These are phyloP conservation scores for Phalacrocorax aristotelis DNA, from an alignment of 2,113 vertebrate genomes.

Conservation along the genomic window DNA sequence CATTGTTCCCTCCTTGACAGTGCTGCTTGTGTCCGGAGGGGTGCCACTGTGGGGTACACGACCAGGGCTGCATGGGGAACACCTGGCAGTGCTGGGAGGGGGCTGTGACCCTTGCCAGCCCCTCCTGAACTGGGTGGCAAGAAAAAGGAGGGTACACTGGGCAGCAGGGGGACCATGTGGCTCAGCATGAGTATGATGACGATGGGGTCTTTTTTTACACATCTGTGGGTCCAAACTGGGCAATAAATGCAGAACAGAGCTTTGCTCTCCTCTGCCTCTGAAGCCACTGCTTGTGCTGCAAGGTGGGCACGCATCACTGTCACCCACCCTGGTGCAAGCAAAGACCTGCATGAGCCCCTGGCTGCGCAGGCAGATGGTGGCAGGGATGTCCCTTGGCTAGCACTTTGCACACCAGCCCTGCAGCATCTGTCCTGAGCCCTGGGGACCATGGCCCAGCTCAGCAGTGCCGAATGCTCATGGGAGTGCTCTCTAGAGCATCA, in stretches of 20 bases:
- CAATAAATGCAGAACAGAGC: not conserved
- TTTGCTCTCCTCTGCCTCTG: not conserved
- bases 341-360: rapidly evolving
- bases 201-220: not conserved
- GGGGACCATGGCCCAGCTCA: not conserved
- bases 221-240: not conserved
- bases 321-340: not conserved
- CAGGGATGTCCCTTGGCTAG: not conserved
- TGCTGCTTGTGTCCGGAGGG: not conserved
- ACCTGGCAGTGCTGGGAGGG: not conserved
- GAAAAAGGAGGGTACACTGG: not conserved
- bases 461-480: not conserved
- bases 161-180: too few species aligned
- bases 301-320: not conserved
- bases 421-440: not conserved
- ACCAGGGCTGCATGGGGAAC: not conserved
- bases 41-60: not conserved
- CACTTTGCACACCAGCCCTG: not conserved
- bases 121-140: not conserved
- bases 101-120: not conserved
- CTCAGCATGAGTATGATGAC: rapidly evolving
- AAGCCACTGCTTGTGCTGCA: not conserved
- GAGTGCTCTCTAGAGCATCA: not conserved
- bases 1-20: not conserved
- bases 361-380: not conserved